Conservation (phyloP, 2,797 vertebrate genomes). For the Gallinago solitaria region DNA sequence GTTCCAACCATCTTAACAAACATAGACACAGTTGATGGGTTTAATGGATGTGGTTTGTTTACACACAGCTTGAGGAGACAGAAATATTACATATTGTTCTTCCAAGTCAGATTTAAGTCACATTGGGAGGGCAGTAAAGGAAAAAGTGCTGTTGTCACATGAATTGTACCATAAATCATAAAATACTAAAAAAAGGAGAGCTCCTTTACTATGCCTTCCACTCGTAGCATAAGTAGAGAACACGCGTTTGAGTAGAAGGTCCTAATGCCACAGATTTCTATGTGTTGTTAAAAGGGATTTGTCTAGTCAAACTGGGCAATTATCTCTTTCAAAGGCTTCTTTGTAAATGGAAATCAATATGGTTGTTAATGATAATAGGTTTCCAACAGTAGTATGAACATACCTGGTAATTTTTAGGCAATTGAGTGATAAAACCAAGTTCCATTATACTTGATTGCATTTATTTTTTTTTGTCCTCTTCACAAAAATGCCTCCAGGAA, state of each 20-base stretch:
- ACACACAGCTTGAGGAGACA: background rate
- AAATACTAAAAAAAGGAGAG: background rate
- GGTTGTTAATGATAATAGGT: constrained; percentile 40
- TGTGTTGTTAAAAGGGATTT: background rate
- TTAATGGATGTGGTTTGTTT: background rate
- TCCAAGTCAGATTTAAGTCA: background rate
- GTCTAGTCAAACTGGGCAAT: constrained; percentile 11
- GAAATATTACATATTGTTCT: background rate
- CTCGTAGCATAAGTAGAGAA: background rate
- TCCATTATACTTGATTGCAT: background rate
- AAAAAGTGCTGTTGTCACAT: background rate
- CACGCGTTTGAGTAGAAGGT: background rate
- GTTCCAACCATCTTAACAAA: background rate
- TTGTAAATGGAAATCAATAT: constrained; percentile 38
- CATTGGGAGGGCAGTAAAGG: background rate
- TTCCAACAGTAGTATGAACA: background rate
- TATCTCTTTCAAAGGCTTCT: background rate
- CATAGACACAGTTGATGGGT: background rate
- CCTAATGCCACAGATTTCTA: background rate
- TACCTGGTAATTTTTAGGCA: constrained; percentile 52
- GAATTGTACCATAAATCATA: background rate
- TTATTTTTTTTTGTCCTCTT: background rate
- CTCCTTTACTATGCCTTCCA: background rate
- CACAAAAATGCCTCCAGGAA: background rate
- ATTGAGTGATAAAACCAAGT: constrained; percentile 27